Conservation (phyloP, 1,140 invertebrate species). For the Listronotus oregonensis region DNA sequence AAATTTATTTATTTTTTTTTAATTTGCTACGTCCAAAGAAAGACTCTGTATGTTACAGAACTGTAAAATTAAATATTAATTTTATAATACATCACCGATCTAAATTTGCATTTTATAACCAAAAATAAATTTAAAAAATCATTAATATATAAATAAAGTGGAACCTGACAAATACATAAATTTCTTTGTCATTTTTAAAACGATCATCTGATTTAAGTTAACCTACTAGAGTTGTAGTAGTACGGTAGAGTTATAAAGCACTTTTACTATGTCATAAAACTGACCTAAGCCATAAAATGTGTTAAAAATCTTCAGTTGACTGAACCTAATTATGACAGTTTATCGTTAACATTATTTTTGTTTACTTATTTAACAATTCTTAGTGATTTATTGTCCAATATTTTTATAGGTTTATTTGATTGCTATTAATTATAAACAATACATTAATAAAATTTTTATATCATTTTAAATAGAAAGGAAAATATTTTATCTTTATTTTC, state of each 20-base stretch:
- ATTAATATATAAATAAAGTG: too few relatives aligned
- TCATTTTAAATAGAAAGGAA: background rate
- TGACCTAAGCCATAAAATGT: constrained; percentile 53
- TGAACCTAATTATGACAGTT: constrained; percentile 51
- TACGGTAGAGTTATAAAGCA: constrained; percentile 43
- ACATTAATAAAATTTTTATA: constrained; percentile 21
- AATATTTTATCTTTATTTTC: constrained; percentile 19
- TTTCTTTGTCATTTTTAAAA: constrained; percentile 29
- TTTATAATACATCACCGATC: too few relatives aligned
- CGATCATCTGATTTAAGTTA: constrained; percentile 23
- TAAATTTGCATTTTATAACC: too few relatives aligned
- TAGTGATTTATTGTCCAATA: constrained; percentile 30
- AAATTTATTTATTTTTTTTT: too few relatives aligned
- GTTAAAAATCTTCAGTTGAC: constrained; percentile 51
- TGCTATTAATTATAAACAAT: constrained; percentile 14
- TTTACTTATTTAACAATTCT: constrained; percentile 26
- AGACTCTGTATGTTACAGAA: too few relatives aligned
- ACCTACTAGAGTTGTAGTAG: constrained; percentile 29
- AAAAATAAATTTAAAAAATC: too few relatives aligned
- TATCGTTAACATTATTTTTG: constrained; percentile 38
- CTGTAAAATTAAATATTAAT: too few relatives aligned
- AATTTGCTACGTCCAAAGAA: too few relatives aligned
- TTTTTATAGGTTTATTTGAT: constrained; percentile 22
- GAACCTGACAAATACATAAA: constrained; percentile 24
- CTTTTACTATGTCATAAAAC: constrained; percentile 57